Percentiles rank a stretch among this genome's conserved stretches.
Conservation (phyloP, 1,140 invertebrate species). For the Samia ricini region DNA sequence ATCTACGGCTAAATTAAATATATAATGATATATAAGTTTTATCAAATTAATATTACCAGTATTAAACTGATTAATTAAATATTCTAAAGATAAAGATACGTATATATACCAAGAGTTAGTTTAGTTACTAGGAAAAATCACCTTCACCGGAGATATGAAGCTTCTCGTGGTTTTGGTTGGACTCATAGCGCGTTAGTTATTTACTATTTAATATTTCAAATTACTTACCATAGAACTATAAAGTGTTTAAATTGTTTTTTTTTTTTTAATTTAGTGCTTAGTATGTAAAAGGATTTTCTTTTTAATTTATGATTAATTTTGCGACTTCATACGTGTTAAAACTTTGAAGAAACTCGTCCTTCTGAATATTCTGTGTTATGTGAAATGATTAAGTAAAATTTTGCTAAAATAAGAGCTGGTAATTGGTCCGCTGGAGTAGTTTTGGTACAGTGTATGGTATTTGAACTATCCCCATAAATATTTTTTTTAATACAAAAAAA, state of each 20-base stretch:
- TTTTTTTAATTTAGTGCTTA: neutral
- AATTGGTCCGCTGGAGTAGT: too few species aligned
- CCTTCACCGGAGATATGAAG: slow-evolving; percentile 11
- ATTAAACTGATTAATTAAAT: neutral
- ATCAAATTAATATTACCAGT: neutral
- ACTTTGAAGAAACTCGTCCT: too few species aligned
- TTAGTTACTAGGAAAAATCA: neutral
- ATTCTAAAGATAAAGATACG: neutral
- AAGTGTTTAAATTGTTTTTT: neutral
- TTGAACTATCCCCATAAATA: too few species aligned
- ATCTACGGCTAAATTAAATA: neutral
- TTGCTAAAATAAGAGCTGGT: too few species aligned
- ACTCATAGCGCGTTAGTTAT: slow-evolving; percentile 15
- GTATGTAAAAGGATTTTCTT: neutral
- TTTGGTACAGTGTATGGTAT: too few species aligned
- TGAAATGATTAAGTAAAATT: too few species aligned
- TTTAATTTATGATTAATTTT: too few species aligned
- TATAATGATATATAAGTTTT: neutral
- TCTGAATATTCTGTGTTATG: too few species aligned
- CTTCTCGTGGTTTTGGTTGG: slow-evolving; percentile 13
- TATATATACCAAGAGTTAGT: slow-evolving; percentile 3
- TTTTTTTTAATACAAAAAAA: too few species aligned
- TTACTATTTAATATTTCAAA: neutral
- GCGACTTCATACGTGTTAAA: too few species aligned
- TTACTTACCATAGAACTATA: neutral